These are phyloP conservation scores for Synergus laeviventris DNA, from an alignment of 2,888 invertebrate species.

Conservation along the genomic window DNA sequence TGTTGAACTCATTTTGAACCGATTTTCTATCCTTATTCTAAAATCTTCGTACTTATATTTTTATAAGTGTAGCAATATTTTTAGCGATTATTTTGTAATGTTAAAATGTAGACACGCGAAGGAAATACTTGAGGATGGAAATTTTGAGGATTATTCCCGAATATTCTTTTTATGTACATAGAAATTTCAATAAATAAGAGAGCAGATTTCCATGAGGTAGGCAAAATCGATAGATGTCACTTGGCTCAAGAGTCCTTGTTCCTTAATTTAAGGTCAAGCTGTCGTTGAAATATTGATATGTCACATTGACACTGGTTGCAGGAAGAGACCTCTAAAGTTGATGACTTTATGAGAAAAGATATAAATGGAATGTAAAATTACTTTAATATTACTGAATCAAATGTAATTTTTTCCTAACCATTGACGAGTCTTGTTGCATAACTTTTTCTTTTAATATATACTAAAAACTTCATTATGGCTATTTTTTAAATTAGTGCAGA, in stretches of 20 bases:
- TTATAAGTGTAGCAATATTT: too few species aligned
- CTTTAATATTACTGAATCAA: background rate
- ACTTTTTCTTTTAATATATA: background rate
- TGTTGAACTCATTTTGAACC: too few species aligned
- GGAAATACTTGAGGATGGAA: too few species aligned
- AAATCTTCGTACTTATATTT: too few species aligned
- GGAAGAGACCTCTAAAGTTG: conserved; percentile 60
- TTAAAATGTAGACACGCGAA: too few species aligned
- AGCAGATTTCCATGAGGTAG: background rate
- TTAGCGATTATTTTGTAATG: too few species aligned
- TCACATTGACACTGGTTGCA: conserved; percentile 66
- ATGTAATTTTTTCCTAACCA: background rate
- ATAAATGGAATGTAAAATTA: background rate
- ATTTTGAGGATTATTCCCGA: too few species aligned
- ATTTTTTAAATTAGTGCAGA: background rate
- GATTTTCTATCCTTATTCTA: too few species aligned
- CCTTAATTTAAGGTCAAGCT: conserved; percentile 65
- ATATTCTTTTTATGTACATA: background rate
- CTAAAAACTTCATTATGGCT: background rate
- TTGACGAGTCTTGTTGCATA: background rate
- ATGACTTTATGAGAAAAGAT: conserved; percentile 52
- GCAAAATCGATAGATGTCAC: conserved; percentile 37
- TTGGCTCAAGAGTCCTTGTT: conserved; percentile 40
- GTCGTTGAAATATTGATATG: conserved; percentile 57
- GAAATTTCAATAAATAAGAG: background rate